Evolutionary conservation across 2,888 invertebrate species (phyloP), one percentile per base, ranked within the genome.

Genomic region (Bombylius discolor): DNA sequence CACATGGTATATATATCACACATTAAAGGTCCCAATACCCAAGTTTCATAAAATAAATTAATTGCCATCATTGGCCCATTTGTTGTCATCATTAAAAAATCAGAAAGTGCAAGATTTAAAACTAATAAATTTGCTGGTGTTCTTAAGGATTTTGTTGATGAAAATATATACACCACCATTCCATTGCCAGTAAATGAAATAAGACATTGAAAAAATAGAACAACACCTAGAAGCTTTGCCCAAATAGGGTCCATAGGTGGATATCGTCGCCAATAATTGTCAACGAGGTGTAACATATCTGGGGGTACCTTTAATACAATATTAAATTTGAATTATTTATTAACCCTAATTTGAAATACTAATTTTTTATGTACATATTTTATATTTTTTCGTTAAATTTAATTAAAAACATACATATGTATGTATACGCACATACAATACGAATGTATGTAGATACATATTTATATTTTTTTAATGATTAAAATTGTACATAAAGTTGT

Each of bases 201-300:
- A 62, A 83, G 79, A 49, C 83, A 83, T 45, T 74, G 64, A n/a
- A 80, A 65, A 36, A 80, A 78, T 60, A 84, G 75, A 65, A 66
- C 69, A 59, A 78, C 62, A 32, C 84, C 84, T 58, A 87, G 77
- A 45, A 79, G 66, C 32, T 79, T 81, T 64, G 76, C 76, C 77
- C 77, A 77, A 36, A 76, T 53, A 7, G 77, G 75, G 60, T 77
- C 72, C 68, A 79, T 69, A 1, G 79, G 78, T 42, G 77, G 75
- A 64, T 73, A 79, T 58, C 76, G 73, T 60, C 76, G 74, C 79
- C 78, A 78, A 64, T 80, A 80, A 13, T 81, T 74, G 65, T 84
- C 82, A 55, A 85, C 76, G 70, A 85, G 68, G 65, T 81, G 80
- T 47, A 81, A 74, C 81, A 85, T 84, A 54, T 85, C 84, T 33